These are phyloP conservation scores for Sebastes reedi DNA, from an alignment of 2,797 vertebrate species.

Conservation along the genomic window DNA sequence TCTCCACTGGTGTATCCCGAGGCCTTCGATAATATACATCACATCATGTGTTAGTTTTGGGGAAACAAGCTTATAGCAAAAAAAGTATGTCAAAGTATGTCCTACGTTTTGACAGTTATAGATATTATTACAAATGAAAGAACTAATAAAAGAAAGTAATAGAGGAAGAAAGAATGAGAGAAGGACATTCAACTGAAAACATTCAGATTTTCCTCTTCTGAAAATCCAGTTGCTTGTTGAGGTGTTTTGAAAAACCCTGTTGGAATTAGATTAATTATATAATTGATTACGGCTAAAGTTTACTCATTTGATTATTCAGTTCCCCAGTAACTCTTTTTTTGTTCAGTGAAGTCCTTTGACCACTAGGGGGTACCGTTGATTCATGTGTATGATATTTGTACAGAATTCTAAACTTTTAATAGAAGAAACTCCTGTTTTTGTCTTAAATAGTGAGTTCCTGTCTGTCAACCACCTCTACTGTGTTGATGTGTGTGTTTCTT, in stretches of 20 bases:
- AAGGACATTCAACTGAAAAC: background rate
- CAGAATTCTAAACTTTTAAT: rapidly evolving
- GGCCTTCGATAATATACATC: slow-evolving; percentile 72
- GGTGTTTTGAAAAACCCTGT: background rate
- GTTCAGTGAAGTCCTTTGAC: background rate
- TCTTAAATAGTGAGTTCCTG: background rate
- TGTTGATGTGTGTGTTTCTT: slow-evolving; percentile 60
- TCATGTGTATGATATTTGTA: background rate
- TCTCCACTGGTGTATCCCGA: slow-evolving; percentile 87
- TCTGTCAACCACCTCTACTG: background rate
- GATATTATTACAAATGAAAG: background rate
- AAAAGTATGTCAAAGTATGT: background rate
- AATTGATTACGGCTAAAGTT: background rate
- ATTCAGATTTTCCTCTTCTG: rapidly evolving
- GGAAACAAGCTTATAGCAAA: background rate
- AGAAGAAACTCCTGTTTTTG: background rate
- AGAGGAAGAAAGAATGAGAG: background rate
- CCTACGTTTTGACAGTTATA: background rate
- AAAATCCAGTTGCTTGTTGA: background rate
- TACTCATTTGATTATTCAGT: background rate
- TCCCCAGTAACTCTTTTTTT: background rate
- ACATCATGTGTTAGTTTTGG: background rate
- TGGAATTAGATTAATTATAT: background rate
- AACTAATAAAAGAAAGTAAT: background rate
- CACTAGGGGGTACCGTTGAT: slow-evolving; percentile 35